These are phyloP conservation scores for Apogon talboti DNA, from an alignment of 2,797 vertebrate species.

Conservation along the genomic window DNA sequence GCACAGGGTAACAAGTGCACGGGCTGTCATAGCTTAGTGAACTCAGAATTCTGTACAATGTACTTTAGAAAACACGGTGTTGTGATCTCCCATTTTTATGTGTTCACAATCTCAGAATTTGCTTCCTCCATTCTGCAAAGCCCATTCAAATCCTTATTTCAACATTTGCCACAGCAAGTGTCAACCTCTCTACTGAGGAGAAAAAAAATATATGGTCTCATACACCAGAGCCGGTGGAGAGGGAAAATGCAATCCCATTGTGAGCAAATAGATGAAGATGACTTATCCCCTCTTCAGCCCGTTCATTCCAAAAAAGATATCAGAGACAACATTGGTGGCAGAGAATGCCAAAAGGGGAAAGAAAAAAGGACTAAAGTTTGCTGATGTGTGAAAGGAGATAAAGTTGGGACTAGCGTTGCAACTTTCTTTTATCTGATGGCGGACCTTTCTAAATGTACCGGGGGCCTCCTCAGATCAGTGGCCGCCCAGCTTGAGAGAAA, in stretches of 20 bases:
- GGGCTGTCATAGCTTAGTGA: conserved; percentile 3
- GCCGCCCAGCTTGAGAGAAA: conserved; percentile 50
- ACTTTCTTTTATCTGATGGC: conserved; percentile 72
- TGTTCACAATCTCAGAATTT: conserved; percentile 8
- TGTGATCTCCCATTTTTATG: conserved; percentile 11
- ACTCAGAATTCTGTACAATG: conserved; percentile 10
- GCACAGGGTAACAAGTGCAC: conserved; percentile 1
- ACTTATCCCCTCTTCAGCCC: conserved; percentile 28
- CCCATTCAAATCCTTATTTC: conserved; percentile 42
- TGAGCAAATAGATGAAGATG: conserved; percentile 69
- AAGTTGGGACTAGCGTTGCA: conserved; percentile 54
- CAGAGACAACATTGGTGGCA: conserved; percentile 43
- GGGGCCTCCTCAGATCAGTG: conserved; percentile 60
- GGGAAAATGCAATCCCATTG: conserved; percentile 59
- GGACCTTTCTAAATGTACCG: conserved; percentile 71
- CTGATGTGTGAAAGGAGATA: conserved; percentile 77
- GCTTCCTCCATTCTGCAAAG: conserved; percentile 31
- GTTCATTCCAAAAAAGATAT: conserved; percentile 53
- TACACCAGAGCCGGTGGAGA: conserved; percentile 43
- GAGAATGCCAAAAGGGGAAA: conserved; percentile 49
- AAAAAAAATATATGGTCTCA: conserved; percentile 36
- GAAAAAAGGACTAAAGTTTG: conserved; percentile 67
- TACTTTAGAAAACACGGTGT: not conserved
- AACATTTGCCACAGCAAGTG: conserved; percentile 26
- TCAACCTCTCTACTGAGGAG: conserved; percentile 23